phyloP scores from a whole-genome alignment of 1,140 invertebrate genomes.

The Palaemon carinicauda region DNA sequence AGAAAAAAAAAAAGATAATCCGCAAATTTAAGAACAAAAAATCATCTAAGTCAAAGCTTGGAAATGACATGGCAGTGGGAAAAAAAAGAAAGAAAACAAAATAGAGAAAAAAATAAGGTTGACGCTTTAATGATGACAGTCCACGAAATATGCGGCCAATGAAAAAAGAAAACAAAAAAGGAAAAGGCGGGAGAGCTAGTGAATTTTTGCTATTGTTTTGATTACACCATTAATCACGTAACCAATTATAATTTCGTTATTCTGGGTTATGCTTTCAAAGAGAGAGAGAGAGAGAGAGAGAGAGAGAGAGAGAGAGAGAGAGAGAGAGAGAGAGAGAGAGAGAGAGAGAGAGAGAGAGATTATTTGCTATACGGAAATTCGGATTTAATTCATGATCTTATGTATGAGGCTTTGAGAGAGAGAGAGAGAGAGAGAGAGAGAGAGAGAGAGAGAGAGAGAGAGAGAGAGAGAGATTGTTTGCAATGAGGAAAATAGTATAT shows the following conservation, averaged over 20 bases:
- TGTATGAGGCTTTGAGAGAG: too few species aligned
- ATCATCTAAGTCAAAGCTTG: neutral
- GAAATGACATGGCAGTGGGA: neutral
- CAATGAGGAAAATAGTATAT: too few species aligned
- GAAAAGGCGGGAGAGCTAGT: neutral
- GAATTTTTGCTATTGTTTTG: conserved; percentile 9
- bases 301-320: too few species aligned
- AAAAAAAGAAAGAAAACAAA: neutral
- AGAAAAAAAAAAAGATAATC: neutral
- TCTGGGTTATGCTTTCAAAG: too few species aligned
- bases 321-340: too few species aligned
- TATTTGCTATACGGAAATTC: too few species aligned
- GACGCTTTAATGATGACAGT: conserved; percentile 11
- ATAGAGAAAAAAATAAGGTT: neutral
- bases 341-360: too few species aligned
- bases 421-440: too few species aligned
- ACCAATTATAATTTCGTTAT: neutral
- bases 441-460: too few species aligned
- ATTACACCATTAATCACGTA: neutral
- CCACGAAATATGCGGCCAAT: neutral
- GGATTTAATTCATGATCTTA: too few species aligned
- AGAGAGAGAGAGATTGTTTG: too few species aligned
- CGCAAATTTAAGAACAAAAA: neutral
- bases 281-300: too few species aligned
- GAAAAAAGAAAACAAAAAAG: neutral